These are phyloP conservation scores for Oasisia sp. DNA, from an alignment of 2,888 invertebrate genomes.

Conservation along the genomic window DNA sequence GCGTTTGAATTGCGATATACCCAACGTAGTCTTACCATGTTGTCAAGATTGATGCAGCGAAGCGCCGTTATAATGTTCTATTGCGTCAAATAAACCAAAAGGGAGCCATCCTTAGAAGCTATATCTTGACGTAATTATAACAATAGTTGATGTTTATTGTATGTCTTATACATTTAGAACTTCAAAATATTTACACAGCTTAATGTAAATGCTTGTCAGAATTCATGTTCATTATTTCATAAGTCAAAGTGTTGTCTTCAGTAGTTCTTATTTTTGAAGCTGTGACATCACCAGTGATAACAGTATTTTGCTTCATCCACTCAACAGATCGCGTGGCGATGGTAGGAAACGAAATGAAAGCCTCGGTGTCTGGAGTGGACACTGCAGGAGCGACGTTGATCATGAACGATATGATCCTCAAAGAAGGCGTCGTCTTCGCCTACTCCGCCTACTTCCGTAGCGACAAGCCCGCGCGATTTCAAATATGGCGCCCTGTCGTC, in stretches of 20 bases:
- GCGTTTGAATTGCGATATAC: not conserved
- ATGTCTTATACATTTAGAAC: not conserved
- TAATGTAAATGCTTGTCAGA: too few relatives aligned
- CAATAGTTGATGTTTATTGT: not conserved
- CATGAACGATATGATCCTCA: conserved; percentile 31
- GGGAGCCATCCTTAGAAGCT: too few relatives aligned
- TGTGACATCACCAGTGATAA: not conserved
- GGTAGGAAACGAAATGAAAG: conserved; percentile 34
- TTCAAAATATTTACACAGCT: too few relatives aligned
- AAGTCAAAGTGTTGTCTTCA: not conserved
- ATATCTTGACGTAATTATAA: too few relatives aligned
- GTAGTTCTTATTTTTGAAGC: not conserved
- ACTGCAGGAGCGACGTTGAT: conserved; percentile 36
- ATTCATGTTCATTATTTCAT: too few relatives aligned
- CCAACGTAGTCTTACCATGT: too few relatives aligned
- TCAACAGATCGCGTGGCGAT: not conserved
- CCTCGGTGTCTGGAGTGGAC: conserved; percentile 36
- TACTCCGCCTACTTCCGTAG: conserved; percentile 35
- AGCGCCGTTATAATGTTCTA: too few relatives aligned
- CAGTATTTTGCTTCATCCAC: not conserved
- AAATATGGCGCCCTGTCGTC: too few relatives aligned
- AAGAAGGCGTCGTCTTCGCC: conserved; percentile 26
- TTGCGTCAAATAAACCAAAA: too few relatives aligned
- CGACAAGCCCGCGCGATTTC: conserved; percentile 26
- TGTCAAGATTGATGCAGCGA: too few relatives aligned